A percentile compares a stretch with the other conserved stretches of the same genome.
Conservation (phyloP, 2,113 vertebrate genomes). For the Sphaerodactylus townsendi region DNA sequence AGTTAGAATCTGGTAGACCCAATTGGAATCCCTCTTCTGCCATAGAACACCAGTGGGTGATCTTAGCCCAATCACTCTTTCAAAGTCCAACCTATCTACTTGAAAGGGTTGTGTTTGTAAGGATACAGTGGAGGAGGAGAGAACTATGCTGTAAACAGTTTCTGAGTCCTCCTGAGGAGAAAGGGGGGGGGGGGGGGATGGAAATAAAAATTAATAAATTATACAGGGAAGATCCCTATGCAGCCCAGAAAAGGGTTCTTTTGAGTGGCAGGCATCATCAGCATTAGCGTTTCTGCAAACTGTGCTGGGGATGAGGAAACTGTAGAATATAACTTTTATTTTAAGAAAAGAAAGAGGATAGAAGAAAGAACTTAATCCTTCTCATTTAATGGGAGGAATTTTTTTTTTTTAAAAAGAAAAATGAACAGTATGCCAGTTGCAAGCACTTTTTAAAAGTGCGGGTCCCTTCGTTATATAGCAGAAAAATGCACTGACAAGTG, state of each 20-base stretch:
- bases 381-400: conserved; percentile 38
- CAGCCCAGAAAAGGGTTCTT: neutral
- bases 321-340: neutral
- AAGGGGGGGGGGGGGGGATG: too few species aligned
- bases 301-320: neutral
- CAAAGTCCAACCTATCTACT: too few species aligned
- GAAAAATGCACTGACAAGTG: conserved; percentile 32
- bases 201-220: too few species aligned
- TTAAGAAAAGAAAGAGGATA: too few species aligned
- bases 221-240: neutral
- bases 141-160: too few species aligned
- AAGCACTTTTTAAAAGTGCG: conserved; percentile 36
- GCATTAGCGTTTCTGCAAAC: neutral
- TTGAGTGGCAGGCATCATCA: neutral
- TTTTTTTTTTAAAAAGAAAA: conserved; percentile 17
- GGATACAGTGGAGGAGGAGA: too few species aligned
- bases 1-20: too few species aligned
- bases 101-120: too few species aligned
- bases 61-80: too few species aligned
- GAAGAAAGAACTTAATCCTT: neutral
- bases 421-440: conserved; percentile 32
- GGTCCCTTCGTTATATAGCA: conserved; percentile 53
- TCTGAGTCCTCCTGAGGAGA: too few species aligned
- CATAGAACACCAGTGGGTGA: too few species aligned
- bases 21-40: too few species aligned